Conservation (phyloP, 2,888 invertebrate genomes). For the Chrysopilus asiliformis region DNA sequence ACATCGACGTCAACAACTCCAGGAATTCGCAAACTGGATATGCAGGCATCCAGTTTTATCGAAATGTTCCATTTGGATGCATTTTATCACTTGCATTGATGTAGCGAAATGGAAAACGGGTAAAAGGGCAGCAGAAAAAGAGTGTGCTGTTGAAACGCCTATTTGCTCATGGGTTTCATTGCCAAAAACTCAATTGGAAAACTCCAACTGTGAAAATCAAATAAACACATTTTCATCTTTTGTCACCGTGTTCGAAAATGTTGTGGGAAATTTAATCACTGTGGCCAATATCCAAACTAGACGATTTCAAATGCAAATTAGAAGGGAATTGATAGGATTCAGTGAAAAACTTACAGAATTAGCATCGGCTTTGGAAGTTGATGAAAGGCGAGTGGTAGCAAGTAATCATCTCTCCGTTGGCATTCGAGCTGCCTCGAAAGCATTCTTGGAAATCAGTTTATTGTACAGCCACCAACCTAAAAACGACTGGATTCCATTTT, state of each 20-base stretch:
- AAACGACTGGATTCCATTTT: conserved; percentile 78
- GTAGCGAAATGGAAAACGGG: conserved; percentile 96
- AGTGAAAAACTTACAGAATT: conserved; percentile 76
- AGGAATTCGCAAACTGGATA: conserved; percentile 94
- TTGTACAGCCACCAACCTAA: conserved; percentile 84
- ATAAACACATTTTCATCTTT: conserved; percentile 74
- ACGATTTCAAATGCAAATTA: conserved; percentile 52
- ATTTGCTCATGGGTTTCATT: conserved; percentile 82
- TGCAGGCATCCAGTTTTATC: conserved; percentile 92
- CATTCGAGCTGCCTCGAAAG: conserved; percentile 72
- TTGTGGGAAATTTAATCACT: conserved; percentile 68
- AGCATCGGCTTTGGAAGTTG: conserved; percentile 70
- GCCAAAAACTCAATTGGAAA: conserved; percentile 63
- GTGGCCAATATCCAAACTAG: conserved; percentile 77
- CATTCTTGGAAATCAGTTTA: conserved; percentile 78
- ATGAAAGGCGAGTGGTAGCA: conserved; percentile 50
- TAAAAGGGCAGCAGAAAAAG: conserved; percentile 88
- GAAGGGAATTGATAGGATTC: conserved; percentile 77
- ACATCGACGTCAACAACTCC: conserved; percentile 82
- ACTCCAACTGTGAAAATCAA: conserved; percentile 63
- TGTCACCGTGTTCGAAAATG: conserved; percentile 72
- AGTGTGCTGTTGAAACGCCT: conserved; percentile 77
- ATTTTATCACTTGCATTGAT: conserved; percentile 94
- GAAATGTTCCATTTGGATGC: conserved; percentile 85
- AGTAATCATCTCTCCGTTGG: conserved; percentile 62